Percentiles rank a stretch among this genome's conserved stretches.
Evolutionary conservation across 2,797 vertebrate genomes (phyloP).

Genomic region (Sus cebifrons): DNA sequence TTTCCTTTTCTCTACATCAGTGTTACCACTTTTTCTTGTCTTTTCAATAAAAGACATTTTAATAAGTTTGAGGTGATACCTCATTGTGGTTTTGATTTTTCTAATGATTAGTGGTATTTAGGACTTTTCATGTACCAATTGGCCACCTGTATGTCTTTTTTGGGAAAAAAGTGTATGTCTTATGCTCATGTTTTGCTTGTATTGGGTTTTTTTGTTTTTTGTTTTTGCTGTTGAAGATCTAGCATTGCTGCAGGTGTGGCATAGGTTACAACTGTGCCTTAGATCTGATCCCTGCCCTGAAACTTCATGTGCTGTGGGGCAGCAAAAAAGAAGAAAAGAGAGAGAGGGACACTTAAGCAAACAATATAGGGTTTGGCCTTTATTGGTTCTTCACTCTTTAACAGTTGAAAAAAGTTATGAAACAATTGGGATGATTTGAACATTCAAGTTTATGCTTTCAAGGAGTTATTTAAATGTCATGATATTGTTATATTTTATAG

Average conservation of each 20-base stretch:
- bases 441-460: background rate
- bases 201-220: too few species aligned
- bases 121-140: background rate
- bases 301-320: too few species aligned
- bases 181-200: background rate
- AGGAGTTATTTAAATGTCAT: background rate
- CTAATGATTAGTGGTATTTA: background rate
- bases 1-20: background rate
- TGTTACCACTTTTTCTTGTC: background rate
- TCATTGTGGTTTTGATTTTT: background rate
- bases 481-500: background rate
- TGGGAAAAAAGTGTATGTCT: background rate
- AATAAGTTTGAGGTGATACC: background rate
- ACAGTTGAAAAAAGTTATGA: background rate
- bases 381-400: slow-evolving; percentile 4
- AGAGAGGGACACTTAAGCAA: background rate
- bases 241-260: too few species aligned
- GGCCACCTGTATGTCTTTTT: background rate
- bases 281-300: too few species aligned
- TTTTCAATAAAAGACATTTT: background rate
- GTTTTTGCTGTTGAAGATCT: background rate
- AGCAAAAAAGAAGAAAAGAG: too few species aligned
- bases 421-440: background rate
- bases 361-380: background rate
- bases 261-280: too few species aligned